Percentiles rank a stretch among this genome's conserved stretches.
phyloP scores from a whole-genome alignment of 2,888 invertebrate genomes.

The Diachrysia chrysitis region DNA sequence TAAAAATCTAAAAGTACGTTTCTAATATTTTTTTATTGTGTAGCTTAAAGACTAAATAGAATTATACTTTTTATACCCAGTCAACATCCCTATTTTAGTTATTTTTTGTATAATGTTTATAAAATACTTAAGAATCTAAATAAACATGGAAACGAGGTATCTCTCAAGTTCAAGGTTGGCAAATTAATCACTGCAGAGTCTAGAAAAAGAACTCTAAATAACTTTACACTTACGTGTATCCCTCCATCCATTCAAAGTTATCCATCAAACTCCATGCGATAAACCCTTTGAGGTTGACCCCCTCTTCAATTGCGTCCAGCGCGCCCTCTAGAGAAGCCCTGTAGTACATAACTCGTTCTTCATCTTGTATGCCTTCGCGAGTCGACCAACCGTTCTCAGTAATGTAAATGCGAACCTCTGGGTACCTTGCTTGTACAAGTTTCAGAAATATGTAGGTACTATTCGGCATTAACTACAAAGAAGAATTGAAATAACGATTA shows the following conservation, averaged over 20 bases:
- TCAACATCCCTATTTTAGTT: no score
- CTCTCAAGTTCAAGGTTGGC: no score
- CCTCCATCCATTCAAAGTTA: slow-evolving; percentile 90
- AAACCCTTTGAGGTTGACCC: slow-evolving; percentile 86
- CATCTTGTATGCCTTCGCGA: slow-evolving; percentile 74
- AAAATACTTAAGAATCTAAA: no score
- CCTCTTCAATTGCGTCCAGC: slow-evolving; percentile 80
- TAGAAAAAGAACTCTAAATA: no score
- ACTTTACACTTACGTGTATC: slow-evolving; percentile 84
- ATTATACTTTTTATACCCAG: no score
- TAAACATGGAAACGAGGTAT: no score
- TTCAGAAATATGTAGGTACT: slow-evolving; percentile 88
- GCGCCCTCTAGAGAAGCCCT: slow-evolving; percentile 78
- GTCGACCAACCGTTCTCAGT: slow-evolving; percentile 90
- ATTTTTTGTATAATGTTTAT: no score
- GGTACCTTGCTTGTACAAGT: slow-evolving; percentile 82
- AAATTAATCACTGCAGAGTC: no score
- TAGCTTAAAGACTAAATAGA: no score
- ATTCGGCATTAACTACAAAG: slow-evolving; percentile 84
- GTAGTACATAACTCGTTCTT: slow-evolving; percentile 77
- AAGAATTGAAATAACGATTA: neutral
- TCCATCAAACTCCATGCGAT: slow-evolving; percentile 91
- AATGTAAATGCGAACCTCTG: slow-evolving; percentile 86
- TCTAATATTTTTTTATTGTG: no score
- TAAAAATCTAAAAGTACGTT: no score